Base-by-base conservation (phyloP, 2,888 invertebrate genomes). In the Blastobasis adustella region DNA sequence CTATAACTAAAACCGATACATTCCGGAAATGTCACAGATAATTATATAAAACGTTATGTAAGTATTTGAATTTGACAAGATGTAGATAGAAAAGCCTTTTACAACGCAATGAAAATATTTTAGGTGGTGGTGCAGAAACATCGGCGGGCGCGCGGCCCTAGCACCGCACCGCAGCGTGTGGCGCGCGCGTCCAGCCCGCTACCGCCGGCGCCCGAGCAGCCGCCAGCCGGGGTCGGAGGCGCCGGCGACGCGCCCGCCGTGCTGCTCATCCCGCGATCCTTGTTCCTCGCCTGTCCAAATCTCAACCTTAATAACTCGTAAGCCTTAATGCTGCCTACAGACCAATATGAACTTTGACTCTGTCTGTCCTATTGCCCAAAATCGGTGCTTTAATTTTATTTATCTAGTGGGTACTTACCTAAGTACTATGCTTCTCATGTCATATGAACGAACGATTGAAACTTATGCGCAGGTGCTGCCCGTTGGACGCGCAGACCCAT, bases 161-260 rank as follows among this genome's bases (percentile, higher is more conserved):
- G 10, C 39, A 38, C 43, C 39, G 49, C 45, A 51, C 54, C 52
- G 63, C 55, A 23, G 56, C 56, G 43, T 56, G 58, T 54, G 54
- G 59, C 51, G 57, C 58, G 45, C 10, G 62, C 64, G 10, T 62
- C 63, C 49, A 65, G 62, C 46, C 65, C 60, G 43, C 55, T 54
- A 38, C 50, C 23, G 23, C 23, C 23, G 23, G n/a, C 5, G 37
- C 8, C 5, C 38, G 37, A 43, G 8, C 39, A 41, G 37, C 41
- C 39, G 42, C 10, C 3, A 7, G 6, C 10, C 36, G 38, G n/a
- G 40, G 36, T 36, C 23, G 36, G 7, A 23, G 46, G n/a, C 46
- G 41, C 10, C n/a, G 46, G 36, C 9, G 41, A 40, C 36, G 36
- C n/a, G 46, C 44, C 6, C 40, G 40, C 42, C 3, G n/a, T 10